Base-by-base conservation (phyloP, 2,113 vertebrate species). In the Epinephelus cyanopodus region DNA sequence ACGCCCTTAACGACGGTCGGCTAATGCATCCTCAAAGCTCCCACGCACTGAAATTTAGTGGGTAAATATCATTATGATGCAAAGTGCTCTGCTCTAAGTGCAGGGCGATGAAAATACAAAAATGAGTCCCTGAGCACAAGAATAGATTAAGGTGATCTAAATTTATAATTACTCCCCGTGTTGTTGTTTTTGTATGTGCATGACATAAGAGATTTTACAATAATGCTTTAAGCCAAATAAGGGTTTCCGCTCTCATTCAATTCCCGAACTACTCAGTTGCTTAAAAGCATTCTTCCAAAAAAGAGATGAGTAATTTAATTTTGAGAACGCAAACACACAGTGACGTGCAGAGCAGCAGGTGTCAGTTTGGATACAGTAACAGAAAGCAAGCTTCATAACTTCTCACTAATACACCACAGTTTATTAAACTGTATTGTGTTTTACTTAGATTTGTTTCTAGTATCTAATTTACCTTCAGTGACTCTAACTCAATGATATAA, bases 51-150 rank as follows among this genome's bases (percentile, higher is more conserved):
- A 79, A 18, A 72, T 77, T 23, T 76, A 75, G 75, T 37, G 39
- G 52, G 70, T 83, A 69, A 79, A 82, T 74, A 42, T 75, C 45
- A 89, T 74, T 53, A 68, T 87, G 87, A 83, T 63, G 61, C 79
- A 85, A 54, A 78, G 33, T 8, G 48, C 64, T 21, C 48, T 4
- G 23, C 63, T 74, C 39, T 39, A 6, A 82, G 79, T 75, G 27
- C n/a, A 69, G 27, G 54, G 6, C 1, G 21, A 60, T n/a, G 71
- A 50, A 58, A 71, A 71, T 14, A 63, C 18, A 57, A 42, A 19
- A 73, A 61, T 65, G 39, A 66, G 68, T 56, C 58, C 48, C 66
- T 53, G 53, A 58, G 39, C 29, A 69, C 45, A 45, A 57, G 69
- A 89, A 64, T 37, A 71, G 77, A 82, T 56, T 1, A 67, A 33